These are phyloP conservation scores for Polydrusus pterygomalis DNA, from an alignment of 2,888 invertebrate species.

Conservation along the genomic window DNA sequence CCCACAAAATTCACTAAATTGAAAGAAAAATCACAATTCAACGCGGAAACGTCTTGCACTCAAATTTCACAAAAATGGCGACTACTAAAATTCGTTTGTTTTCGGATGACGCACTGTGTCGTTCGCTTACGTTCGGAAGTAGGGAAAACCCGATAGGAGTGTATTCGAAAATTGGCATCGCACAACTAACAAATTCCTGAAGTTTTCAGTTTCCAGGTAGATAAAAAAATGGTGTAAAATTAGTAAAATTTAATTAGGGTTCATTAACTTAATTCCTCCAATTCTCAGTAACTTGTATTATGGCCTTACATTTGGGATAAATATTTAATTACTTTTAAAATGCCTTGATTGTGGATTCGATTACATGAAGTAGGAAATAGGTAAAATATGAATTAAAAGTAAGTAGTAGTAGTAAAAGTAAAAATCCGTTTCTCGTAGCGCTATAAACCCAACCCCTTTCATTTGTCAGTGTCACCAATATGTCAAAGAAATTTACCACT, in stretches of 20 bases:
- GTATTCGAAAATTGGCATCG: neutral
- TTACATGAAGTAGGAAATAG: no score
- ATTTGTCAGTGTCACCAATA: no score
- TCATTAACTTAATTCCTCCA: neutral
- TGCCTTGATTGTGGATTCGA: no score
- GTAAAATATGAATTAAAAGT: no score
- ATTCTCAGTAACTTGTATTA: neutral
- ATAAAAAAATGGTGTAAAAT: neutral
- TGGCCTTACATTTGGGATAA: no score
- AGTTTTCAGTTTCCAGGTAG: neutral
- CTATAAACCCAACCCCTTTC: no score
- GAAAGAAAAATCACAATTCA: conserved; percentile 12
- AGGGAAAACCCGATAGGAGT: neutral
- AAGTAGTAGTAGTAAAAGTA: no score
- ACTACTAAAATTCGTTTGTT: conserved; percentile 25
- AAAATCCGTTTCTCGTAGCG: no score
- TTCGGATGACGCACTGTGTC: neutral
- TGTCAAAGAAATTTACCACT: no score
- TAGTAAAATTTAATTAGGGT: neutral
- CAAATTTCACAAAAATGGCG: conserved; percentile 41
- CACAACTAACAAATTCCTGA: neutral
- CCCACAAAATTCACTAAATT: conserved; percentile 28
- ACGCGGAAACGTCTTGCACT: conserved; percentile 21
- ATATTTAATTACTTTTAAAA: no score
- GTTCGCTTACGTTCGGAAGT: conserved; percentile 10